These are phyloP conservation scores for Drosophila bunnanda DNA, from an alignment of 2,888 invertebrate genomes.

Conservation along the genomic window DNA sequence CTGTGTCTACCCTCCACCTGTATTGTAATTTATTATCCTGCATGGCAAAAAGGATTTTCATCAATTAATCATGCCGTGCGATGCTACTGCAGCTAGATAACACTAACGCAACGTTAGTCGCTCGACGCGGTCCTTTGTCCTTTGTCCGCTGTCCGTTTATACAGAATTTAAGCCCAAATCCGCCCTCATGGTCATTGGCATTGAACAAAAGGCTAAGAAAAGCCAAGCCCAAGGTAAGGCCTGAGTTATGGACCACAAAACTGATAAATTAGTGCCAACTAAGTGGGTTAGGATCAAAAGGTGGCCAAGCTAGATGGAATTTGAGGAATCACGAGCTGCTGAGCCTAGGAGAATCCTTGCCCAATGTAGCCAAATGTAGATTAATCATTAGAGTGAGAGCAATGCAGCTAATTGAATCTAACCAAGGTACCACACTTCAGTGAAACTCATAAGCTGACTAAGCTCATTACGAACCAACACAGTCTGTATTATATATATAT, in stretches of 20 bases:
- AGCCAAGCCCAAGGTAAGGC: not conserved
- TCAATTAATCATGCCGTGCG: conserved; percentile 76
- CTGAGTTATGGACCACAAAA: conserved; percentile 15
- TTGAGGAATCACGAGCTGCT: not conserved
- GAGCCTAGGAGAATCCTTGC: not conserved
- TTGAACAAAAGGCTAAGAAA: conserved; percentile 1
- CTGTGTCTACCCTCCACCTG: conserved; percentile 28
- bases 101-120: conserved; percentile 36
- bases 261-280: conserved; percentile 39
- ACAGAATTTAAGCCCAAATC: conserved; percentile 7
- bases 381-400: conserved; percentile 17
- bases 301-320: not conserved
- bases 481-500: not conserved
- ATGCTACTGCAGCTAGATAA: conserved; percentile 72
- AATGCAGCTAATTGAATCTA: conserved; percentile 8
- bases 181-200: conserved; percentile 1
- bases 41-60: conserved; percentile 80
- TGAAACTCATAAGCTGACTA: not conserved
- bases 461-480: not conserved
- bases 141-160: not conserved
- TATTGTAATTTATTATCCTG: conserved; percentile 79
- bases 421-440: no score
- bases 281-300: conserved; percentile 18
- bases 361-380: conserved; percentile 9
- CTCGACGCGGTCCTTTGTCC: no score